Evolutionary conservation across 2,113 vertebrate species (phyloP), one percentile per base, ranked within the genome.

Genomic region (Pangasianodon hypophthalmus): DNA sequence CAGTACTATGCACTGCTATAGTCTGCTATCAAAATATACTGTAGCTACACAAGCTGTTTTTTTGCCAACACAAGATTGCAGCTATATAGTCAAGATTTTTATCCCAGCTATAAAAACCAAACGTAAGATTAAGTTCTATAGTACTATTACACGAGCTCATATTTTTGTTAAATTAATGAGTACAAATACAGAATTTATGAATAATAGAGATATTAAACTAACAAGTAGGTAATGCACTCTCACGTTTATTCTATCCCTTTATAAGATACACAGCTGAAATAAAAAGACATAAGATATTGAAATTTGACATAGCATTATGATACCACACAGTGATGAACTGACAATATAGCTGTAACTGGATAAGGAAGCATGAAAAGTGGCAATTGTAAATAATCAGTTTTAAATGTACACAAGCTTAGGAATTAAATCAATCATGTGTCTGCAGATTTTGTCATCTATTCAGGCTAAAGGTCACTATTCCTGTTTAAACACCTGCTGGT

Each of bases 401-500:
- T 56, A 83, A 83, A 58, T 83, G 7, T 37, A 11, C 19, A 52
- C 29, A 46, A 67, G 46, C 62, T 50, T 14, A 69, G n/a, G 44
- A 32, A 85, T 85, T 69, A 85, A 48, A 85, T 50, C 64, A 37
- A 24, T 81, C 5, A 8, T n/a, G 54, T 3, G 58, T 50, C 67
- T 60, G 81, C 88, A 84, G 80, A 24, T 50, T 69, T 88, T 41
- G 50, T 85, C 82, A 77, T 71, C 82, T 89, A 71, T 79, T 75
- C 83, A 79, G 64, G 29, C 64, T 88, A 88, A 88, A 89, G 88
- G 88, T 85, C 71, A 89, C 7, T 75, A 79, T 32, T 67, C 21
- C 73, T 86, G 48, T 90, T 90, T 77, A 81, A 19, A 90, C 84
- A 90, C 58, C 84, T 90, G 84, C 58, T 85, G 73, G 26, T 85